A percentile compares a stretch with the other conserved stretches of the same genome.
Evolutionary conservation across 2,888 invertebrate species (phyloP).

Genomic region (Drosophila vallismaia): DNA sequence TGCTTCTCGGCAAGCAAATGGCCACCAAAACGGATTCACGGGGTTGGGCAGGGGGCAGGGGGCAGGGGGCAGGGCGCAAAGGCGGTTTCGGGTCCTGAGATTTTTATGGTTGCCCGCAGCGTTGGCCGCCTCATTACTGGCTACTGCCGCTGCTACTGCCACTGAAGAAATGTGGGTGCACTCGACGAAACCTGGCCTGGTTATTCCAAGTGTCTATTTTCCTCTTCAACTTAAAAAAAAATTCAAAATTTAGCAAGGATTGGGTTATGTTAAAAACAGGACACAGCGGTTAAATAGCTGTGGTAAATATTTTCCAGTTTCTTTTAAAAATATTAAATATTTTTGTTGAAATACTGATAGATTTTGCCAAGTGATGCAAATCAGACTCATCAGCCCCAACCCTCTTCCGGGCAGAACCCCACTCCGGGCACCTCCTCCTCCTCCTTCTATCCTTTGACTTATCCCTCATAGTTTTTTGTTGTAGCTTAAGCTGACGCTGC

Average conservation of each 20-base stretch:
- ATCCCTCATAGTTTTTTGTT: slow-evolving; percentile 41
- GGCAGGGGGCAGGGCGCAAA: background rate
- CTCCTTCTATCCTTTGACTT: slow-evolving; percentile 4
- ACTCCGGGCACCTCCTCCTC: background rate
- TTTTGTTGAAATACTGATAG: too few species aligned
- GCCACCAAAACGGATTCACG: slow-evolving; percentile 8
- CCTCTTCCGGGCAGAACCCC: slow-evolving; percentile 51
- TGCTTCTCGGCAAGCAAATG: slow-evolving; percentile 64
- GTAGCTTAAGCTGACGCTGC: slow-evolving; percentile 70
- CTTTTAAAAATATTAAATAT: too few species aligned
- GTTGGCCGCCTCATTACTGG: slow-evolving; percentile 72
- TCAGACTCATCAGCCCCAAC: slow-evolving; percentile 70
- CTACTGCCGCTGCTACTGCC: slow-evolving; percentile 19
- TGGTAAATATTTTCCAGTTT: too few species aligned
- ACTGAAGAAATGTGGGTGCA: slow-evolving; percentile 45
- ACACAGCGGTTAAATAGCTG: too few species aligned
- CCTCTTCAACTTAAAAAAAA: too few species aligned
- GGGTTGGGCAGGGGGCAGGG: background rate
- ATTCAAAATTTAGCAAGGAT: too few species aligned
- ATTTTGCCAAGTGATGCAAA: slow-evolving; percentile 4
- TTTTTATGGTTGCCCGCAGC: slow-evolving; percentile 77
- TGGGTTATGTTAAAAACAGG: too few species aligned
- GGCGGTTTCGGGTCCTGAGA: slow-evolving; percentile 36
- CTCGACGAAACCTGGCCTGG: too few species aligned
- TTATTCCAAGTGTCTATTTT: too few species aligned